Evolutionary conservation across 2,797 vertebrate species (phyloP), one percentile per base, ranked within the genome.

Genomic region (Cichlasoma orientale): DNA sequence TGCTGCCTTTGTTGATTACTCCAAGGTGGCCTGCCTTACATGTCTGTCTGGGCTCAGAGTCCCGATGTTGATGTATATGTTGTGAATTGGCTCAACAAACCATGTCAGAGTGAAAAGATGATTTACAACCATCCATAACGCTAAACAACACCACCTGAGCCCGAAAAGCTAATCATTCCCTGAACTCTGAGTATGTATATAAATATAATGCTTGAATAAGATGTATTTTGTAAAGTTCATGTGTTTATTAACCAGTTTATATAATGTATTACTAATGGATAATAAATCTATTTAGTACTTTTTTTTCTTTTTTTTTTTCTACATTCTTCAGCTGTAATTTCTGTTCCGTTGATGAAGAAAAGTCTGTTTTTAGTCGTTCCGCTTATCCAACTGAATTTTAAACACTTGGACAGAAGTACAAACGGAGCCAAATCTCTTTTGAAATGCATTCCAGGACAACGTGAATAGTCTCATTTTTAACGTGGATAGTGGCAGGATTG

Each of bases 221-320:
- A 83, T 92, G 82, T 88, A 85, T 92, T 92, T 90, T 92, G 78
- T 87, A 85, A 89, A 80, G 75, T 86, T 56, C 80, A 38, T 80
- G 70, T 90, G 90, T 92, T 86, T 92, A 86, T 88, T 87, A 88
- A 90, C 84, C 61, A 0, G 86, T 94, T 94, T 94, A 91, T 94
- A 91, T 88, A 92, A 71, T 83, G 85, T 82, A 75, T 92, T 81
- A 85, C 77, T 88, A 83, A 72, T 89, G 74, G 83, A 89, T 68
- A 90, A 90, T 83, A 90, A 91, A 90, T 85, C 54, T 83, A 70
- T 91, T 91, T 92, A 78, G 38, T 92, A 89, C 86, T 86, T 89
- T 90, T 86, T 86, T 72, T n/a, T n/a, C n/a, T n/a, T n/a, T 86
- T 89, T 90, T 86, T 86, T 89, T 86, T 38, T 52, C 55, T 3